Evolutionary conservation across 1,140 invertebrate species (phyloP).

Genomic region (Gonioctena quinquepunctata): DNA sequence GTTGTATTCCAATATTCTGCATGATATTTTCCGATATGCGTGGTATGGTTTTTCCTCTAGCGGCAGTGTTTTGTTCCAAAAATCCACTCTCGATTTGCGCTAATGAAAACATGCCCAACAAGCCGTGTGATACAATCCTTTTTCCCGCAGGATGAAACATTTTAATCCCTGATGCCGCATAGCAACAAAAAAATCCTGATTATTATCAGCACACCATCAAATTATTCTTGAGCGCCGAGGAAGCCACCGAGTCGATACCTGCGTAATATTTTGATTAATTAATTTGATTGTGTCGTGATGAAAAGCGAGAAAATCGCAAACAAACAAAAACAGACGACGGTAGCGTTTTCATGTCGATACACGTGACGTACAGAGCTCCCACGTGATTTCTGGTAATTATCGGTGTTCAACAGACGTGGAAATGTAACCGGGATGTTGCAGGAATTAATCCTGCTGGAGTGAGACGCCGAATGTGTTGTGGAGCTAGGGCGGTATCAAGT

Average conservation of each 20-base stretch:
- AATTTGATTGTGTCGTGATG: neutral
- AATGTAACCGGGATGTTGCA: neutral
- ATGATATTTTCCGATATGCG: too few species aligned
- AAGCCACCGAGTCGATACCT: neutral
- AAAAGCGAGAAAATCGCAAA: neutral
- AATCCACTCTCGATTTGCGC: too few species aligned
- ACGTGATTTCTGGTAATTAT: neutral
- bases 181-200: neutral
- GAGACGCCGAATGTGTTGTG: neutral
- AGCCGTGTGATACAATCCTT: too few species aligned
- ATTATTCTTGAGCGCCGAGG: neutral
- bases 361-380: neutral
- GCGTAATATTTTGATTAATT: neutral
- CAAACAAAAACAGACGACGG: neutral
- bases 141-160: too few species aligned
- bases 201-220: neutral
- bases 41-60: too few species aligned
- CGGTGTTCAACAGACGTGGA: neutral
- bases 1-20: too few species aligned
- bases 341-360: neutral
- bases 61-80: too few species aligned
- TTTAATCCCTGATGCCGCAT: neutral
- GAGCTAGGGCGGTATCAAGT: too few species aligned
- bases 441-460: neutral
- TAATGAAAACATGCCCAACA: too few species aligned